These are phyloP conservation scores for Dendrocopos noguchii DNA, from an alignment of 2,113 vertebrate genomes.

Conservation along the genomic window DNA sequence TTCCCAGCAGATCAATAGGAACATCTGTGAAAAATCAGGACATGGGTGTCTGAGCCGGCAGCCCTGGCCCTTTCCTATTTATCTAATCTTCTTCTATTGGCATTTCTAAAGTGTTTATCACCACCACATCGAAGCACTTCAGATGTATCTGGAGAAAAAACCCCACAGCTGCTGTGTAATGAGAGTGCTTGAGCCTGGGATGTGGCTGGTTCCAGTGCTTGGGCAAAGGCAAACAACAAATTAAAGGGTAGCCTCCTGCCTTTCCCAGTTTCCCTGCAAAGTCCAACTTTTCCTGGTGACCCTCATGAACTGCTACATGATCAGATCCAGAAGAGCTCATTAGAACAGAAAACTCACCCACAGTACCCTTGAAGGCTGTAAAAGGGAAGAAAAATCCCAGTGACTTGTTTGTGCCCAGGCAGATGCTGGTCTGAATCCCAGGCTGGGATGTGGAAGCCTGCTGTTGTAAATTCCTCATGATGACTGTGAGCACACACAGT, in stretches of 20 bases:
- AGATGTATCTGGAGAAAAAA: not conserved
- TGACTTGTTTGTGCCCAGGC: not conserved
- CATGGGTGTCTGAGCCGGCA: conserved; percentile 8
- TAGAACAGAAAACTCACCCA: not conserved
- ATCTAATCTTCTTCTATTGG: conserved; percentile 20
- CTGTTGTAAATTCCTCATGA: not conserved
- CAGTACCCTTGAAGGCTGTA: accelerated
- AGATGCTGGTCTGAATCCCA: not conserved
- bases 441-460: not conserved
- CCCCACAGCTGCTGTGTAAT: accelerated
- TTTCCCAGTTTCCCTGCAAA: not conserved
- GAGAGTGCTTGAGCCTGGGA: not conserved
- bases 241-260: not conserved
- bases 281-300: accelerated
- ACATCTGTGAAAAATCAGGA: conserved; percentile 40
- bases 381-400: not conserved
- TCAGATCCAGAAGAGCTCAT: not conserved
- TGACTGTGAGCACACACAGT: not conserved
- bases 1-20: not conserved
- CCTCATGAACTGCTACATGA: not conserved
- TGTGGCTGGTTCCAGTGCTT: not conserved
- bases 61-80: not conserved
- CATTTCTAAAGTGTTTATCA: conserved; percentile 28
- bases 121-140: not conserved
- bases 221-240: accelerated